phyloP scores from a whole-genome alignment of 2,113 vertebrate species.

The Ammodytes marinus region DNA sequence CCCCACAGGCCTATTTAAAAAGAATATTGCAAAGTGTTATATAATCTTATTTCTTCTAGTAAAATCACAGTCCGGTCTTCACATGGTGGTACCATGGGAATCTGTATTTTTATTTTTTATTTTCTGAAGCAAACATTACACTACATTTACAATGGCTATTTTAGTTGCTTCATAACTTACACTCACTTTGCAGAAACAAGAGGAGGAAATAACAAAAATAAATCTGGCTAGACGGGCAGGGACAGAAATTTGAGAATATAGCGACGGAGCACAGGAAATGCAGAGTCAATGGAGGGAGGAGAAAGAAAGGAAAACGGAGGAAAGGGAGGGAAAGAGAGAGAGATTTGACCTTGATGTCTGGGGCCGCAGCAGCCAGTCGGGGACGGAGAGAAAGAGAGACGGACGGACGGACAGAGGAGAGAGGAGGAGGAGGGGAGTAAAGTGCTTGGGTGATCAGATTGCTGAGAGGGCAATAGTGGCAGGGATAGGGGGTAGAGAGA shows the following conservation, averaged over 20 bases:
- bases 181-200: conserved; percentile 46
- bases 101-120: neutral
- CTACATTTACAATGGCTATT: conserved; percentile 9
- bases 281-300: conserved; percentile 67
- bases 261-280: conserved; percentile 72
- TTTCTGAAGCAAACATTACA: neutral
- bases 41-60: neutral
- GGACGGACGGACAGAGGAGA: conserved; percentile 37
- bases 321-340: conserved; percentile 49
- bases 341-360: conserved; percentile 84
- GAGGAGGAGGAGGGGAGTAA: conserved; percentile 22
- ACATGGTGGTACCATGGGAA: neutral
- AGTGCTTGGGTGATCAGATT: conserved; percentile 76
- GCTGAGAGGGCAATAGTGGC: conserved; percentile 69
- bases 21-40: neutral
- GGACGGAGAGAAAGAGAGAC: conserved; percentile 69
- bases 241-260: conserved; percentile 72
- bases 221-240: conserved; percentile 56
- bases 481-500: conserved; percentile 30
- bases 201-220: conserved; percentile 55
- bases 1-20: neutral
- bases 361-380: conserved; percentile 68
- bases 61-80: neutral
- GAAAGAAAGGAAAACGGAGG: conserved; percentile 44
- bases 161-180: conserved; percentile 5